Evolutionary conservation across 2,888 invertebrate genomes (phyloP).

Genomic region (Drosophila paracracens): DNA sequence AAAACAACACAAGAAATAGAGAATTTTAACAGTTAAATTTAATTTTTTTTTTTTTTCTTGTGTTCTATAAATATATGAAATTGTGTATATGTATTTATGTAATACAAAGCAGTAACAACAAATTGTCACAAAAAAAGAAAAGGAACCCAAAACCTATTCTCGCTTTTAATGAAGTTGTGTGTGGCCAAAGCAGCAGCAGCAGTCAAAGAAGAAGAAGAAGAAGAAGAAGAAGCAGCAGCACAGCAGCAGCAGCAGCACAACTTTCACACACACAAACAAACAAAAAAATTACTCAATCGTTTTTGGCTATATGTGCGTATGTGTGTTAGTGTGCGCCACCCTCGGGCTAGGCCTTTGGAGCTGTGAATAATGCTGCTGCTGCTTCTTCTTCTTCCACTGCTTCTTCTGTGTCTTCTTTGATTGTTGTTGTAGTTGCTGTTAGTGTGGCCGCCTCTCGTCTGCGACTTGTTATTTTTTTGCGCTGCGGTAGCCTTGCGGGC

Average conservation of each 20-base stretch:
- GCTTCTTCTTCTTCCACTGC: constrained; percentile 8
- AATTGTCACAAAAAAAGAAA: constrained; percentile 46
- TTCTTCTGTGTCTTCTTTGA: neutral
- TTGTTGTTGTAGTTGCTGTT: constrained; percentile 34
- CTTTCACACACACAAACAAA: constrained; percentile 18
- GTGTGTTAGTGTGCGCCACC: constrained; percentile 55
- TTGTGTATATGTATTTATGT: constrained; percentile 53
- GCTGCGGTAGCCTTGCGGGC: constrained; percentile 35
- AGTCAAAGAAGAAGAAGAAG: neutral
- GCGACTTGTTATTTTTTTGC: constrained; percentile 72
- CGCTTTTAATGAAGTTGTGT: constrained; percentile 72
- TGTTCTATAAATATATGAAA: constrained; percentile 16
- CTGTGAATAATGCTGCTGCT: constrained; percentile 33
- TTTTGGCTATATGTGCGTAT: constrained; percentile 36
- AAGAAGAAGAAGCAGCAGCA: constrained; percentile 13
- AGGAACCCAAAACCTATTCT: constrained; percentile 33
- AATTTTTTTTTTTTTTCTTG: constrained; percentile 25
- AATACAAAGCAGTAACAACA: constrained; percentile 40
- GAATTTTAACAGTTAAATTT: constrained; percentile 36
- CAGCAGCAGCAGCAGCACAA: constrained; percentile 11
- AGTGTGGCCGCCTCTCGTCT: constrained; percentile 70
- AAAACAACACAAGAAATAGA: constrained; percentile 12
- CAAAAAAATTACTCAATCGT: constrained; percentile 74
- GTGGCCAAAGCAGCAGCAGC: constrained; percentile 42
- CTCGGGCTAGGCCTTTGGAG: constrained; percentile 65